Conservation (phyloP, 2,113 vertebrate species). For the Odocoileus virginianus region DNA sequence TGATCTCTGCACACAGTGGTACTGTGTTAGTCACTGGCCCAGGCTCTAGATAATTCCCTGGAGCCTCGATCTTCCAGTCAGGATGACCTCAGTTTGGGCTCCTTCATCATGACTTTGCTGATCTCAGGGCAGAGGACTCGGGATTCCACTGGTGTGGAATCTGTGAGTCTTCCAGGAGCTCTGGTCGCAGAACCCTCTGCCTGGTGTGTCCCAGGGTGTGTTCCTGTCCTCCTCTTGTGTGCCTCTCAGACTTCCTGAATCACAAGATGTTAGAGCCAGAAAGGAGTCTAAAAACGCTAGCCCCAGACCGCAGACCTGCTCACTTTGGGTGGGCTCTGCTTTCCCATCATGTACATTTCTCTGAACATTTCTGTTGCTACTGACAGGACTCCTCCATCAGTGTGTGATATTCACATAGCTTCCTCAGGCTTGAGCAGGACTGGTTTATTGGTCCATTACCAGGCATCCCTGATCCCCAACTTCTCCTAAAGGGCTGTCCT, state of each 20-base stretch:
- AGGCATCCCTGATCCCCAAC: neutral
- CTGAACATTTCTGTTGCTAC: neutral
- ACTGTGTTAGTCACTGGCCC: fast-evolving
- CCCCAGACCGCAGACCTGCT: neutral
- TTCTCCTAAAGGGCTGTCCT: neutral
- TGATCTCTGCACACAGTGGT: fast-evolving
- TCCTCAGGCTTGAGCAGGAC: neutral
- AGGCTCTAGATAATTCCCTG: fast-evolving
- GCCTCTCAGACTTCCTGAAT: neutral
- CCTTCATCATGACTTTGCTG: neutral
- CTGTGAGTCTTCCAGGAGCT: fast-evolving
- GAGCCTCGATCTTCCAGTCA: neutral
- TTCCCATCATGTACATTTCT: neutral
- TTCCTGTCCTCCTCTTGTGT: neutral
- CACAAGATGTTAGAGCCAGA: neutral
- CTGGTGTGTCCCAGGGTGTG: conserved; percentile 6
- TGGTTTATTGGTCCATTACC: neutral
- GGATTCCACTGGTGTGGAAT: neutral
- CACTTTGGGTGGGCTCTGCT: neutral
- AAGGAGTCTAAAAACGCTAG: neutral
- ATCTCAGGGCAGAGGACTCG: neutral
- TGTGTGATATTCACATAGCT: neutral
- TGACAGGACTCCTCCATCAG: too few species aligned
- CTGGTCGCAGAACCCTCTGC: fast-evolving
- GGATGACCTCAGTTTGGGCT: fast-evolving